Base-by-base conservation (phyloP, 2,113 vertebrate species). In the Rhombomys opimus region DNA sequence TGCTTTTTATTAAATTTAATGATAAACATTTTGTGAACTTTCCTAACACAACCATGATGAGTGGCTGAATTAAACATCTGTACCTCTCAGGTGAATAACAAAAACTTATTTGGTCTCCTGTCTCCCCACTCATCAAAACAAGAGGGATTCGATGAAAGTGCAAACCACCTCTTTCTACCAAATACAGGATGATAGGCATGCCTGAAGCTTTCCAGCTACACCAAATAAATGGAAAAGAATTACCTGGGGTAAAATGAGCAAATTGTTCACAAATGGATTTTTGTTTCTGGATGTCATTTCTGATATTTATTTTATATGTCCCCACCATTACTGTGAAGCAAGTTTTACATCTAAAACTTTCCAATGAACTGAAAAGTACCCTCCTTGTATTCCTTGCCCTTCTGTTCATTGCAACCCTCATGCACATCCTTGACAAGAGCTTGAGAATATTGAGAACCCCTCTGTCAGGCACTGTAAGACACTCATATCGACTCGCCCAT, bases 41-140 rank as follows among this genome's bases (percentile, higher is more conserved):
- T 95, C 72, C 46, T 85, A 93, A 59, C 17, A 90, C 41, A 75
- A 20, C 13, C 23, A 82, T 38, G 90, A 77, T 84, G 84, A 50
- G 35, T 9, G 17, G 63, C 92, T 94, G 11, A 30, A 91, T 88
- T 97, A 97, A 93, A 89, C 90, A 59, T 67, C 35, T 78, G 41
- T 7, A 88, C 23, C 52, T 93, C 95, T 87, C 27, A 82, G 15
- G 11, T 67, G 70, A 92, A 30, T 1, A 4, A 30, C 32, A 82
- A 73, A 76, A 32, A 38, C 73, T 85, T n/a, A 78, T 95, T 52
- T 88, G 65, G 30, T 22, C 92, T 94, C 54, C 13, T 90, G 82
- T 0, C 4, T 95, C 61, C 50, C 46, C 8, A 63, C 61, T 65
- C 50, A 18, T 12, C 54, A 61, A 91, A 96, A 76, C 23, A 67